Evolutionary conservation across 2,113 vertebrate genomes (phyloP), one percentile per base, ranked within the genome.

Genomic region (Prionailurus viverrinus): DNA sequence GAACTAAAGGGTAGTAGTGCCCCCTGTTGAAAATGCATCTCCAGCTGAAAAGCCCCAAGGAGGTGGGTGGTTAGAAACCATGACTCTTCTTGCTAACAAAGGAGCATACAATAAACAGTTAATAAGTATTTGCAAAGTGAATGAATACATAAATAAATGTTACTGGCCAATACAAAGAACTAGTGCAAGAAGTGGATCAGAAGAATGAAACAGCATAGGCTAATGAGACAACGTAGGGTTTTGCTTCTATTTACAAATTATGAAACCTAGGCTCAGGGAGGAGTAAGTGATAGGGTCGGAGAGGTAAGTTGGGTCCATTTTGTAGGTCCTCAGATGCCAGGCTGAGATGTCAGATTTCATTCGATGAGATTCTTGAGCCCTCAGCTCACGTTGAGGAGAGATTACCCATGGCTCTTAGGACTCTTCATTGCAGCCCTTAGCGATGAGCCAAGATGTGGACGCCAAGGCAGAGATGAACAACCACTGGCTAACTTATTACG

Each of bases 361-460:
- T 18, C 6, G 0, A 18, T 1, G 25, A 39, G 29, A 68, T 29
- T 94, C 29, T 45, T 39, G 51, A 18, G 0, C 12, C 25, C 33
- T 1, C n/a, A 39, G 36, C 31, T 82, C 82, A 81, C 19, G 25
- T 31, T 0, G 27, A 91, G 73, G 36, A 19, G 16, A 55, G 36
- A 55, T 16, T 31, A 27, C 68, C 76, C 7, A 10, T 48, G 89
- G 51, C 80, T 93, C 53, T 73, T 11, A 73, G 86, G 85, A 23
- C 61, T n/a, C 83, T 48, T 63, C 23, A 0, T 0, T 16, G n/a
- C 13, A 15, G 25, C 0, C 71, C 31, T 88, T 76, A 25, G 76
- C 65, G 15, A 3, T 61, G 95, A 91, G 69, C 92, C 10, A 19
- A 36, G 13, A 12, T 16, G 51, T 7, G 89, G 19, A 86, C 0